These are phyloP conservation scores for Aleiodes sp. DNA, from an alignment of 1,140 invertebrate genomes.

Conservation along the genomic window DNA sequence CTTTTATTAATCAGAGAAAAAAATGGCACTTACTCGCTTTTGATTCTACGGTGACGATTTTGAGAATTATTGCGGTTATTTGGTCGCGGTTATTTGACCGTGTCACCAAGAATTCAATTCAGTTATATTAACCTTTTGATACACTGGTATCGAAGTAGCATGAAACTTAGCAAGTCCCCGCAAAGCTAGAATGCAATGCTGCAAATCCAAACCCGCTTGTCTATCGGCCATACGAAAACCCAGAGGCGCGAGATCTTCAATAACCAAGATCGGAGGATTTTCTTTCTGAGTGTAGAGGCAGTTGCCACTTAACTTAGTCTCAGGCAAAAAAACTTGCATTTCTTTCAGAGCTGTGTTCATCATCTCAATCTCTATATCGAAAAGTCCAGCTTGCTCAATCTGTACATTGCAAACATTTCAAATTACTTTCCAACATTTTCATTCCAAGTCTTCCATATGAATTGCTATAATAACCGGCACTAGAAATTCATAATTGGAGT, in stretches of 20 bases:
- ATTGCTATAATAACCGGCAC: no score
- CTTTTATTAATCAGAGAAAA: not conserved
- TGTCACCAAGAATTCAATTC: no score
- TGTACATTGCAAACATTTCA: slow-evolving; percentile 27
- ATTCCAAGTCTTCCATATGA: no score
- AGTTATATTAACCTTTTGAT: slow-evolving; percentile 59
- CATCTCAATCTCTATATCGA: slow-evolving; percentile 58
- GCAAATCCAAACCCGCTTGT: slow-evolving; percentile 65
- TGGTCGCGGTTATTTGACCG: no score
- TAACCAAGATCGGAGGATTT: slow-evolving; percentile 61
- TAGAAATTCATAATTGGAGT: not conserved
- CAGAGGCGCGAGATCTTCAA: slow-evolving; percentile 65
- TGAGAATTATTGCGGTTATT: no score
- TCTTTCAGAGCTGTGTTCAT: slow-evolving; percentile 54
- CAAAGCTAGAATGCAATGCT: slow-evolving; percentile 65
- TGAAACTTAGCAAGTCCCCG: slow-evolving; percentile 70
- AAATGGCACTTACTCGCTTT: no score
- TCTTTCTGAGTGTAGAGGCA: slow-evolving; percentile 50
- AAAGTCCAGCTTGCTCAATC: slow-evolving; percentile 47
- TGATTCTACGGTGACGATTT: no score
- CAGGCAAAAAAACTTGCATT: slow-evolving; percentile 50
- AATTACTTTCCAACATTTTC: no score
- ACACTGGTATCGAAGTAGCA: slow-evolving; percentile 66
- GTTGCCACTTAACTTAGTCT: slow-evolving; percentile 43
- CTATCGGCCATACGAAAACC: slow-evolving; percentile 70